Base-by-base conservation (phyloP, 1,140 invertebrate species). In the Pararge aegeria region DNA sequence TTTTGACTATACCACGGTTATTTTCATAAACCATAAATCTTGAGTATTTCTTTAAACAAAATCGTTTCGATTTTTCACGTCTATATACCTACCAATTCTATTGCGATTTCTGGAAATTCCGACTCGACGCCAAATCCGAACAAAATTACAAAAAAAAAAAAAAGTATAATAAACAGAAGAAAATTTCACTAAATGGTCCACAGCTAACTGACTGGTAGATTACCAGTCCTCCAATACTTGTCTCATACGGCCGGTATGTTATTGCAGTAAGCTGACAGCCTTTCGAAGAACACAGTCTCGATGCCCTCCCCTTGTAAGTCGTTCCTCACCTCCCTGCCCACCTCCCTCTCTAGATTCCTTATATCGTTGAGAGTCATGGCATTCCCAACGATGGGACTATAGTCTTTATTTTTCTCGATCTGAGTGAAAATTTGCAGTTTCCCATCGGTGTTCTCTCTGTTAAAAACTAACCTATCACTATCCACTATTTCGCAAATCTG, bases 381-480 rank as follows among this genome's bases (percentile, higher is more conserved):
- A 44, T 67, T 74, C 9, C 56, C 53, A 0, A 76, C 58, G 54
- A 76, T 71, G 0, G 68, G 54, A 10, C 29, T 60, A 16, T 72
- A 76, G 0, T 73, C 73, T 20, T 75, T 78, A 13, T 9, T 59
- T 48, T 81, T 86, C 13, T 83, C 85, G 0, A 83, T 62, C 27
- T 87, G 80, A 0, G 80, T 83, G 48, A 70, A 86, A 5, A 85
- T 71, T 20, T 83, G 80, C 60, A 88, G 57, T 38, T 86, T 86
- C 0, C 85, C 85, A 42, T 88, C 85, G 0, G 82, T 83, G 37
- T 80, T 81, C 12, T 69, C 63, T 52, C 74, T 74, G 18, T 61
- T 61, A 15, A 66, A 78, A 0, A 58, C 50, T 1, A 64, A 12
- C 0, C 64, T 67, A 0, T 74, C 68, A 0, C 21, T 49, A 9